Base-by-base conservation (phyloP, 2,797 vertebrate species). In the Scleropages formosus region DNA sequence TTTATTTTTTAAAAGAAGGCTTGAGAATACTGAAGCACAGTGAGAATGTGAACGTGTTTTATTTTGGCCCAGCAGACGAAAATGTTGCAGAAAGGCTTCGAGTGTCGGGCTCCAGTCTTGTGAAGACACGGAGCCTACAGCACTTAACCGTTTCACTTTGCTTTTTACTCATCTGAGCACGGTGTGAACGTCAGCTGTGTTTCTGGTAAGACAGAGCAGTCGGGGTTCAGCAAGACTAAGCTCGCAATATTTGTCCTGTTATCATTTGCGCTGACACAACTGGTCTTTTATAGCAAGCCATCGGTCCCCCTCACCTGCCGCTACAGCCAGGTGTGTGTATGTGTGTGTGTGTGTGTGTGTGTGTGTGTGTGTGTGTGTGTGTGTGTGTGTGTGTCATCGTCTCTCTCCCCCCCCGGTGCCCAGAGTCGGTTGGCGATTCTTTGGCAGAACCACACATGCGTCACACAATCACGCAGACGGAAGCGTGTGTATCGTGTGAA, bases 71-170 rank as follows among this genome's bases (percentile, higher is more conserved):
- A 47, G 78, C 80, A 74, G 79, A 80, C 80, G 69, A 49, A 77
- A 39, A 24, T 77, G 72, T 73, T 73, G 49, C 65, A 51, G 68
- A 68, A 65, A 70, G 74, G 62, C 58, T 81, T 79, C 77, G 77
- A 77, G 80, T 71, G 80, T 58, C 80, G 72, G 71, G 78, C 39
- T 20, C 74, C 78, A 74, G 73, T 79, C 72, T 78, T 73, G 61
- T 70, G 61, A 31, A 66, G 53, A 63, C 18, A 72, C 56, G 77
- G 80, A 84, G 83, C 78, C 73, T 67, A 80, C 81, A 88, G 90
- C 89, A 90, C 87, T 90, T 91, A 88, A 76, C 85, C 81, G 75
- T 75, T 78, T 78, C 61, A 72, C 61, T 24, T 76, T 51, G 46
- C 49, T 61, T 70, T 63, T 65, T 62, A 62, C 68, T 66, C 11